Evolutionary conservation across 2,113 vertebrate genomes (phyloP), one percentile per base, ranked within the genome.

Genomic region (Pongo pygmaeus): DNA sequence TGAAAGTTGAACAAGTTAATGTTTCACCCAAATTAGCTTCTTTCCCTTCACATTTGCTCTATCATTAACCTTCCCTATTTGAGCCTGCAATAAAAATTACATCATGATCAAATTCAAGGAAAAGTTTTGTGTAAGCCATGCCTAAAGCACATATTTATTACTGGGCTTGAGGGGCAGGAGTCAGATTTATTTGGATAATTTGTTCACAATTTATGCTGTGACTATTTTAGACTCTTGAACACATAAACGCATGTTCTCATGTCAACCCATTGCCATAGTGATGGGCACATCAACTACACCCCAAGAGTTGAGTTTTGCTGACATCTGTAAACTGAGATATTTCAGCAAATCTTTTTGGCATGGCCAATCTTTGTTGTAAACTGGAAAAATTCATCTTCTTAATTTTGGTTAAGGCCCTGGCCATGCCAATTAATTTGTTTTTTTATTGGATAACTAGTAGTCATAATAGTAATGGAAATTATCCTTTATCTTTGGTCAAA

Each of bases 161-260:
- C 92, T 79, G 75, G 84, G 32, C 92, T 97, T 86, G 78, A 84
- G 22, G 67, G 72, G 61, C n/a, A 67, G 0, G 92, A 70, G 52
- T 95, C 94, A 98, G 93, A 98, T 98, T 98, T 98, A 97, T 98
- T 97, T 95, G 84, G 96, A 91, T 89, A 95, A 94, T 96, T 97
- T 94, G 79, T 89, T 97, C 96, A 96, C 96, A 97, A 95, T 98
- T 98, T 98, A 97, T 97, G 93, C 96, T 93, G 95, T 52, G 88
- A 91, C 32, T 97, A 72, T 97, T 98, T 98, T 94, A 94, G 91
- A 97, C 88, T 96, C 69, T 93, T 64, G 48, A 77, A 85, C 81
- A 94, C 81, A 95, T 88, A 88, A 91, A 52, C 0, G 2, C 77
- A 52, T 3, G 67, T 74, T 94, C 55, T 87, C 46, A 32, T 61